These are phyloP conservation scores for Choreutis nemorana DNA, from an alignment of 2,888 invertebrate species.

Conservation along the genomic window DNA sequence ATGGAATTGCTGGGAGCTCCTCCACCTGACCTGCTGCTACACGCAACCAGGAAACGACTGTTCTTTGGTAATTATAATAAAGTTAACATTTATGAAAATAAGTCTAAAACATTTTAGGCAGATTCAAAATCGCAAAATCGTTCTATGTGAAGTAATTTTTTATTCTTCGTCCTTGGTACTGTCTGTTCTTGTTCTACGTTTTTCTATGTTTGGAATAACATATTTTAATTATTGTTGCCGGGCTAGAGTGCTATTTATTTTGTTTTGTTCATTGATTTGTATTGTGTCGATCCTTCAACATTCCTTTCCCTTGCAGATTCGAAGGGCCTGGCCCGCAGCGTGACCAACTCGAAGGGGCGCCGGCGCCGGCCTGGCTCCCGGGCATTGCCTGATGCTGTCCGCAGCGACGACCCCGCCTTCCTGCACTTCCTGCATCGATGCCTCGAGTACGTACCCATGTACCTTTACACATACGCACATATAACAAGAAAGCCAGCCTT, in stretches of 20 bases:
- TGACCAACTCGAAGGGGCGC: conserved; percentile 93
- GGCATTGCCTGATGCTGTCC: conserved; percentile 80
- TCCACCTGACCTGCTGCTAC: conserved; percentile 84
- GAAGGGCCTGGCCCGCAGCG: conserved; percentile 88
- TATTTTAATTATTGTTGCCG: too few relatives aligned
- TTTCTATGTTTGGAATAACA: too few relatives aligned
- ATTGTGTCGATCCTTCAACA: not conserved
- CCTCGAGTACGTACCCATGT: conserved; percentile 78
- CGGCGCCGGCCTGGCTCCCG: conserved; percentile 89
- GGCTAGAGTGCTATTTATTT: too few relatives aligned
- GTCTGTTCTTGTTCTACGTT: too few relatives aligned
- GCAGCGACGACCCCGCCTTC: conserved; percentile 88
- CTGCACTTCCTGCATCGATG: conserved; percentile 91
- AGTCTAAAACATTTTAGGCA: too few relatives aligned
- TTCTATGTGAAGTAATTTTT: too few relatives aligned
- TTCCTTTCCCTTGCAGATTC: conserved; percentile 70
- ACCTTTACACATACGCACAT: too few relatives aligned
- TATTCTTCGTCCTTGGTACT: too few relatives aligned
- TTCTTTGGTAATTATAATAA: conserved; percentile 91
- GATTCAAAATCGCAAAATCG: too few relatives aligned
- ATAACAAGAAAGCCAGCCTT: too few relatives aligned
- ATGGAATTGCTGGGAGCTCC: conserved; percentile 96
- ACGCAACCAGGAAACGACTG: conserved; percentile 84
- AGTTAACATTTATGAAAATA: too few relatives aligned
- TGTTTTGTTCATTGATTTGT: not conserved